These are phyloP conservation scores for Dasyurus viverrinus DNA, from an alignment of 2,113 vertebrate species.

Conservation along the genomic window DNA sequence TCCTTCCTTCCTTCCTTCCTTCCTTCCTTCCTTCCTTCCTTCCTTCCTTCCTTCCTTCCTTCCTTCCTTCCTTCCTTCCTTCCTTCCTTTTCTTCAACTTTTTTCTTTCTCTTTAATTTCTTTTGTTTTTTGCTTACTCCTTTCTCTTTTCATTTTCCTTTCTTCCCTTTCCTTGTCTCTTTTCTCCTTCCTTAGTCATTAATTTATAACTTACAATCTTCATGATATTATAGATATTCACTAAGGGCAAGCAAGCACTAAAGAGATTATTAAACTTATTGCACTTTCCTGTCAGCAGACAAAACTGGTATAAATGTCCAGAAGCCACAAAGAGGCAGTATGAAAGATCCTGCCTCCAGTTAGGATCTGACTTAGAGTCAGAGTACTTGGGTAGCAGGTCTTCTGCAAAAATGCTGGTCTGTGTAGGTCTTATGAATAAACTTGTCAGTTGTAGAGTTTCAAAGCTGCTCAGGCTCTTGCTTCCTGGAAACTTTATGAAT, in stretches of 20 bases:
- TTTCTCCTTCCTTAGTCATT: not conserved
- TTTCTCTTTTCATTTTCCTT: too few species aligned
- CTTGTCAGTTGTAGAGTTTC: not conserved
- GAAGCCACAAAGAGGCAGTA: not conserved
- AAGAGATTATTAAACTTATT: not conserved
- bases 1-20: not conserved
- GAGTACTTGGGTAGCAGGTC: not conserved
- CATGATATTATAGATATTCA: not conserved
- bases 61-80: not conserved
- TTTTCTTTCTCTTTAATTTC: too few species aligned
- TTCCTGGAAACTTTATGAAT: not conserved
- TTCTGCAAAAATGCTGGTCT: not conserved
- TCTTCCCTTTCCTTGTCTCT: too few species aligned
- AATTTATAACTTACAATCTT: not conserved
- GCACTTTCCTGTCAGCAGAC: not conserved
- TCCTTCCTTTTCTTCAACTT: not conserved
- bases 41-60: too few species aligned
- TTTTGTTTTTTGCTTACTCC: too few species aligned
- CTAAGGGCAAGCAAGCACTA: not conserved
- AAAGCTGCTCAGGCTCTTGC: not conserved
- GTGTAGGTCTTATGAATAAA: not conserved
- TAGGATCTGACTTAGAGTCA: not conserved
- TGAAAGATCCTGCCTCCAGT: not conserved
- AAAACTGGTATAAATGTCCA: not conserved
- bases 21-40: not conserved